Percentiles rank a stretch among this genome's conserved stretches.
Evolutionary conservation across 1,140 invertebrate genomes (phyloP).

Genomic region (Melipona quadrifasciata): DNA sequence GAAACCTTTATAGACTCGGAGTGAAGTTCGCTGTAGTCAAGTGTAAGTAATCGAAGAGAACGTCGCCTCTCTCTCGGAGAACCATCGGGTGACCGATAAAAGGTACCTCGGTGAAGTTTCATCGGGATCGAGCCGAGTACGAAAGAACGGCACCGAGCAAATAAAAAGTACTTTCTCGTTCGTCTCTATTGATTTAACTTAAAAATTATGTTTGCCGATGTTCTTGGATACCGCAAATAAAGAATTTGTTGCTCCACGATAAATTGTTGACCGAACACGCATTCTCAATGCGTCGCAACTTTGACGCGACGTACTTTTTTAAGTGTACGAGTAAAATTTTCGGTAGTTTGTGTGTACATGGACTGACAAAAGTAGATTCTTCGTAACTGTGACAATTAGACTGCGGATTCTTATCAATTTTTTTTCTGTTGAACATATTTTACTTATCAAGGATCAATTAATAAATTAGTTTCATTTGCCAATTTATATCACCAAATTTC

Average conservation of each 20-base stretch:
- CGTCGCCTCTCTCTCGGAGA: conserved; percentile 8
- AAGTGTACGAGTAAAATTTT: too few relatives aligned
- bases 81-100: conserved; percentile 43
- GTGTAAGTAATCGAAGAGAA: conserved; percentile 22
- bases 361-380: too few relatives aligned
- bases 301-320: neutral
- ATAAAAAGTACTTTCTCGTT: neutral
- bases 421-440: too few relatives aligned
- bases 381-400: too few relatives aligned
- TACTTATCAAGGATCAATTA: too few relatives aligned
- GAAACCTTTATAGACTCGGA: conserved; percentile 38
- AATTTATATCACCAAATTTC: too few relatives aligned
- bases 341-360: too few relatives aligned
- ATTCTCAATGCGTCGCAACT: neutral
- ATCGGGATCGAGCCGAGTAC: neutral
- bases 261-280: neutral
- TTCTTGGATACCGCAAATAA: neutral
- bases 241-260: neutral
- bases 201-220: neutral
- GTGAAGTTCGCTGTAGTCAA: conserved; percentile 35
- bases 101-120: conserved; percentile 12
- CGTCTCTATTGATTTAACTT: neutral
- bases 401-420: too few relatives aligned
- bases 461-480: too few relatives aligned
- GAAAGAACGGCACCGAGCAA: neutral